These are phyloP conservation scores for Drosophila tripunctata DNA, from an alignment of 2,888 invertebrate genomes.

Conservation along the genomic window DNA sequence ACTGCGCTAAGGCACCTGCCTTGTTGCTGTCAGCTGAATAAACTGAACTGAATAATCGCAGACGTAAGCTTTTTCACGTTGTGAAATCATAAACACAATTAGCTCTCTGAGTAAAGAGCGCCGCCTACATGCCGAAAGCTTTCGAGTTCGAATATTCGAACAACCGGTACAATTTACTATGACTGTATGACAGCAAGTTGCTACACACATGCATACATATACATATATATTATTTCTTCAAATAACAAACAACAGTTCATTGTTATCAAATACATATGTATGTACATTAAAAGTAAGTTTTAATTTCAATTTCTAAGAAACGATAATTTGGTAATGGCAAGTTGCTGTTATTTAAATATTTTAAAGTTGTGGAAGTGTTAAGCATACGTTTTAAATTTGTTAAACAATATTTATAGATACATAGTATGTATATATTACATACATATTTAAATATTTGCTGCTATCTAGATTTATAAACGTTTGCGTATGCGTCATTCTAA, in stretches of 20 bases:
- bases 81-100: conserved; percentile 31
- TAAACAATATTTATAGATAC: background rate
- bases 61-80: conserved; percentile 25
- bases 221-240: background rate
- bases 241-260: background rate
- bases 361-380: background rate
- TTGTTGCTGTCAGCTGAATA: background rate
- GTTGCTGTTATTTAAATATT: background rate
- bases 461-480: no score
- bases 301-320: background rate
- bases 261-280: background rate
- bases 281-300: no score
- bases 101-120: conserved; percentile 11
- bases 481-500: background rate
- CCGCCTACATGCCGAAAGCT: conserved; percentile 6
- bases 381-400: no score
- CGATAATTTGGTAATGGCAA: background rate
- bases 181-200: background rate
- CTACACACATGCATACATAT: background rate
- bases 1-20: background rate
- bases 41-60: conserved; percentile 11
- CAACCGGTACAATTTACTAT: background rate
- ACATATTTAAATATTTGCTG: no score
- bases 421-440: no score
- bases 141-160: conserved; percentile 13